Evolutionary conservation across 2,113 vertebrate species (phyloP).

Genomic region (Brevimyrus niger): DNA sequence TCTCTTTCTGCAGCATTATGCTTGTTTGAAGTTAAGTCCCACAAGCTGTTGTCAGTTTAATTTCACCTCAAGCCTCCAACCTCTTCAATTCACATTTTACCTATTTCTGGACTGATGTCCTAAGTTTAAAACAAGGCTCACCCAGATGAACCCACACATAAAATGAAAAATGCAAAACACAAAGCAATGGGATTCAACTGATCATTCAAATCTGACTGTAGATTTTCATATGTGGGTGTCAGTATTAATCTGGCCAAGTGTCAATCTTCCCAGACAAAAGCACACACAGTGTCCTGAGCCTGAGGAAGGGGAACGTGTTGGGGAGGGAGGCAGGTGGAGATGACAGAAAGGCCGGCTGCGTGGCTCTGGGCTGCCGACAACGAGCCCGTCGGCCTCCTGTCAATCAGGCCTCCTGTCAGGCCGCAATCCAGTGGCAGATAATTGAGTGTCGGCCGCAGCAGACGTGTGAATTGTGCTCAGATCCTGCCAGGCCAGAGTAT

Average conservation of each 20-base stretch:
- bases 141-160: neutral
- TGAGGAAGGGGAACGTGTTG: neutral
- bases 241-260: neutral
- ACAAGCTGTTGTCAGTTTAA: neutral
- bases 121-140: neutral
- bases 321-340: neutral
- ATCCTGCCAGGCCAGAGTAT: neutral
- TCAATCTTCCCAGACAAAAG: constrained; percentile 2
- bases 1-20: neutral
- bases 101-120: neutral
- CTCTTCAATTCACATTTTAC: neutral
- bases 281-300: neutral
- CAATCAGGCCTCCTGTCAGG: neutral
- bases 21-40: neutral
- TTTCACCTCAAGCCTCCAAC: neutral
- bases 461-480: neutral
- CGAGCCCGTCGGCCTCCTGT: neutral
- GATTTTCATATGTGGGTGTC: constrained; percentile 5
- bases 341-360: neutral
- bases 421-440: neutral
- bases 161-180: neutral
- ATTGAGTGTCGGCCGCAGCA: neutral
- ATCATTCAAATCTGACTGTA: neutral
- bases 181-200: constrained; percentile 5
- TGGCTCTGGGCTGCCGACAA: neutral